phyloP scores from a whole-genome alignment of 2,797 vertebrate genomes.

The Geotrypetes seraphini region DNA sequence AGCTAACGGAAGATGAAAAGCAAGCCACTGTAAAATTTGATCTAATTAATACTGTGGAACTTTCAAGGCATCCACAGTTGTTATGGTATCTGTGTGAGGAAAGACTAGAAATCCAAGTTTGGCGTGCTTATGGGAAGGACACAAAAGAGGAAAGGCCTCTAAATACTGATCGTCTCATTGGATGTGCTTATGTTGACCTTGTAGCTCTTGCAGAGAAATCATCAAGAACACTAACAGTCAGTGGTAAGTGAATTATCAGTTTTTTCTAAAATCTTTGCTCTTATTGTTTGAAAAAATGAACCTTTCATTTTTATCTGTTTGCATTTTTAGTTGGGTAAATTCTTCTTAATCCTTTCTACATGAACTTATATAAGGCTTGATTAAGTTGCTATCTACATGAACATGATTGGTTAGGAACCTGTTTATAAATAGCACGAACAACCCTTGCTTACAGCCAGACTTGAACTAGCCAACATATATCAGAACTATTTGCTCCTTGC shows the following conservation, averaged over 20 bases:
- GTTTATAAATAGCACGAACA: no score
- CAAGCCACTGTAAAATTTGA: constrained; percentile 61
- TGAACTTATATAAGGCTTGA: no score
- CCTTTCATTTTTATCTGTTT: not conserved
- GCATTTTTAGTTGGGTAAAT: no score
- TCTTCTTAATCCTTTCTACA: no score
- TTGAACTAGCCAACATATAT: no score
- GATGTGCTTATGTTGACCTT: constrained; percentile 80
- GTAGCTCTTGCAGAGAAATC: constrained; percentile 48
- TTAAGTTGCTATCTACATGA: no score
- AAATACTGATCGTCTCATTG: constrained; percentile 77
- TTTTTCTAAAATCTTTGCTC: accelerated
- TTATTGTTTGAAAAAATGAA: not conserved
- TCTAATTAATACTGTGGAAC: constrained; percentile 49
- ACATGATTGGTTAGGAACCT: no score
- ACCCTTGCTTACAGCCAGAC: no score
- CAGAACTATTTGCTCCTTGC: no score
- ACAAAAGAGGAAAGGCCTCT: constrained; percentile 56
- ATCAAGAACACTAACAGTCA: constrained; percentile 55
- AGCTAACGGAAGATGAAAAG: constrained; percentile 25
- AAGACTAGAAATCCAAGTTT: constrained; percentile 81
- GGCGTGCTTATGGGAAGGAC: constrained; percentile 75
- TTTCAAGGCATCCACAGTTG: constrained; percentile 62
- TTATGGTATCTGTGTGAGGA: constrained; percentile 87
- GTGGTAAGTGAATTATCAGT: constrained; percentile 45